These are phyloP conservation scores for Acrossocheilus fasciatus DNA, from an alignment of 2,797 vertebrate genomes.

Conservation along the genomic window DNA sequence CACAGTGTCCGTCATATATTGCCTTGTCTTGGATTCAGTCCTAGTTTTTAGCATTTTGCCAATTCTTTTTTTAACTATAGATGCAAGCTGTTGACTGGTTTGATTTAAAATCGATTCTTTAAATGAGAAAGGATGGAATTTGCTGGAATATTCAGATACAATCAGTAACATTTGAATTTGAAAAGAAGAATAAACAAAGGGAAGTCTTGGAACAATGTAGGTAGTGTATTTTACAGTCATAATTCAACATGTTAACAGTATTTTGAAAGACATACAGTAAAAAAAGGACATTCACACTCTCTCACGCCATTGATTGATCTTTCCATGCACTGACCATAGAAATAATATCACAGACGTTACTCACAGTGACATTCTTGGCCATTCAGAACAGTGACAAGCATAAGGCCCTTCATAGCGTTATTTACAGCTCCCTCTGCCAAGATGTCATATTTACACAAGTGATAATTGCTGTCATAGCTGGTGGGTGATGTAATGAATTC, in stretches of 20 bases:
- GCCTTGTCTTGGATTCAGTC: not conserved
- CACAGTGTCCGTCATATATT: not conserved
- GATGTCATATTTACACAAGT: slow-evolving; percentile 70
- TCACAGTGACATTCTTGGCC: slow-evolving; percentile 66
- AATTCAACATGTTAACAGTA: slow-evolving; percentile 35
- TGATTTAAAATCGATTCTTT: not conserved
- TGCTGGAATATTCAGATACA: slow-evolving; percentile 21
- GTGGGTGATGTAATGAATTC: slow-evolving; percentile 43
- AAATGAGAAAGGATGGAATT: slow-evolving; percentile 21
- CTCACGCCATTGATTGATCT: slow-evolving; percentile 39
- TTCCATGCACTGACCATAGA: slow-evolving; percentile 39
- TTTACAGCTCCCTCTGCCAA: slow-evolving; percentile 68
- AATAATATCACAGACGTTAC: slow-evolving; percentile 49
- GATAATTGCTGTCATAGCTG: slow-evolving; percentile 50
- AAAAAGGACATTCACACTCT: slow-evolving; percentile 40
- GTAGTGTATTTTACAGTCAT: slow-evolving; percentile 36
- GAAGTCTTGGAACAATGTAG: slow-evolving; percentile 13
- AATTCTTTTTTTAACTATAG: not conserved
- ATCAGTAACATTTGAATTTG: slow-evolving; percentile 44
- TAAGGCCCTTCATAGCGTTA: slow-evolving; percentile 66
- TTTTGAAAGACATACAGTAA: slow-evolving; percentile 44
- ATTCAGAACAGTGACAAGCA: slow-evolving; percentile 70
- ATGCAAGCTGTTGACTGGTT: not conserved
- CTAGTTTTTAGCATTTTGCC: slow-evolving; percentile 8
- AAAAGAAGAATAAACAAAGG: slow-evolving; percentile 25